Evolutionary conservation across 2,113 vertebrate genomes (phyloP).

Genomic region (Pangasianodon gigas): DNA sequence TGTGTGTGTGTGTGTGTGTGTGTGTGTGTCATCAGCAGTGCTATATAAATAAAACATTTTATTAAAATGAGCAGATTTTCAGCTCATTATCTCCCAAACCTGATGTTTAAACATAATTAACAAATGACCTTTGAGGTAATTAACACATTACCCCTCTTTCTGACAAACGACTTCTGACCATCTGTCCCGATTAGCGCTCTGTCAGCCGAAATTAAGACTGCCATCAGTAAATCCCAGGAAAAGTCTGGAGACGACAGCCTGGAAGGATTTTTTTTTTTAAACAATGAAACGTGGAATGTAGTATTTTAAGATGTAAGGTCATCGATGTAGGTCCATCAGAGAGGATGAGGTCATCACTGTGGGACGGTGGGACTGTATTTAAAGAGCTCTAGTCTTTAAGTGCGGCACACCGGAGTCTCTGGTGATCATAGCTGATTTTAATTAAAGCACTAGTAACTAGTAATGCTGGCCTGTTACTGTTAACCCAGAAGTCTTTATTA

Average conservation of each 20-base stretch:
- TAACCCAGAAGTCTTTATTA: too few species aligned
- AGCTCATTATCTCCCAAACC: neutral
- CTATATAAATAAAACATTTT: neutral
- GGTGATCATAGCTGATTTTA: neutral
- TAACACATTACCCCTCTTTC: neutral
- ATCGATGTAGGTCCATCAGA: neutral
- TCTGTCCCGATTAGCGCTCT: neutral
- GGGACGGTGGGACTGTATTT: slow-evolving; percentile 14
- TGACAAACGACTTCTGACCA: slow-evolving; percentile 2
- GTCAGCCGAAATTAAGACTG: neutral
- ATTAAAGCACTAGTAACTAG: neutral
- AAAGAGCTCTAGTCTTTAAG: slow-evolving; percentile 31
- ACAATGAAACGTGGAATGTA: neutral
- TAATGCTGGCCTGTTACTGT: too few species aligned
- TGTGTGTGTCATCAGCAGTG: neutral
- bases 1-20: neutral
- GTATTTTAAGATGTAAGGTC: slow-evolving; percentile 19
- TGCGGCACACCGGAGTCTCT: neutral
- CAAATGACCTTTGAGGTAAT: slow-evolving; percentile 17
- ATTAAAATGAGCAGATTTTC: slow-evolving; percentile 4
- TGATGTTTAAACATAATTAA: slow-evolving; percentile 11
- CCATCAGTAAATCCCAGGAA: neutral
- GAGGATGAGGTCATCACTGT: slow-evolving; percentile 32
- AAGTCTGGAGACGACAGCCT: neutral
- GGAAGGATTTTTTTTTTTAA: neutral